These are phyloP conservation scores for Taphrorychus bicolor DNA, from an alignment of 2,888 invertebrate genomes.

Conservation along the genomic window DNA sequence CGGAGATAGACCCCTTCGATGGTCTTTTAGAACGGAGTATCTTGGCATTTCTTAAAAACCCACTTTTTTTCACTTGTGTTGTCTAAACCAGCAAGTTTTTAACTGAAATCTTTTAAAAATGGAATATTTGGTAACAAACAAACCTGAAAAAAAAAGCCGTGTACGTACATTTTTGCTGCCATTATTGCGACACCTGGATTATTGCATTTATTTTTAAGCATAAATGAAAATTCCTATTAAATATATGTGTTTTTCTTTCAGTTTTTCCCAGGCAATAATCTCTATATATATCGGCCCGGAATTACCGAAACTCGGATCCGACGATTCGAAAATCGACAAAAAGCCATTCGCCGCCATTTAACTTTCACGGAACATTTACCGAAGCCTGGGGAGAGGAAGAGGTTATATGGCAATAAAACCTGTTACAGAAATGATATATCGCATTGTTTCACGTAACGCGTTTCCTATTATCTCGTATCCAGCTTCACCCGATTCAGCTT, in stretches of 20 bases:
- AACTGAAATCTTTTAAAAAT: too few species aligned
- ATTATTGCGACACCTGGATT: too few species aligned
- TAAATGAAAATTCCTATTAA: too few species aligned
- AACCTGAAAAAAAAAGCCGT: too few species aligned
- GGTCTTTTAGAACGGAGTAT: too few species aligned
- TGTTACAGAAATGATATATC: constrained; percentile 19
- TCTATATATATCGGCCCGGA: neutral
- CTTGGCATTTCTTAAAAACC: too few species aligned
- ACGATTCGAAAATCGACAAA: constrained; percentile 23
- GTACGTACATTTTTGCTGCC: too few species aligned
- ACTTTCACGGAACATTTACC: constrained; percentile 28
- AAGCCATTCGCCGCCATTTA: constrained; percentile 21
- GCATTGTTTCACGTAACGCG: constrained; percentile 15
- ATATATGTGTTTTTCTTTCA: neutral
- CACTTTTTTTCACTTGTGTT: too few species aligned
- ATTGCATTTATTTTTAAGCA: too few species aligned
- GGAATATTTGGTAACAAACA: too few species aligned
- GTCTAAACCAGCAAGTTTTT: too few species aligned
- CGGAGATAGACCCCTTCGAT: too few species aligned
- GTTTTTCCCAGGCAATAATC: neutral
- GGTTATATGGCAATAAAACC: constrained; percentile 19
- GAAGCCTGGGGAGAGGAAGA: constrained; percentile 18
- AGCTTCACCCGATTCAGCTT: neutral
- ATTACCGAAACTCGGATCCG: constrained; percentile 1
- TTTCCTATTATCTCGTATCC: neutral